Conservation (phyloP, 2,888 invertebrate genomes). For the Epiblema foenella region DNA sequence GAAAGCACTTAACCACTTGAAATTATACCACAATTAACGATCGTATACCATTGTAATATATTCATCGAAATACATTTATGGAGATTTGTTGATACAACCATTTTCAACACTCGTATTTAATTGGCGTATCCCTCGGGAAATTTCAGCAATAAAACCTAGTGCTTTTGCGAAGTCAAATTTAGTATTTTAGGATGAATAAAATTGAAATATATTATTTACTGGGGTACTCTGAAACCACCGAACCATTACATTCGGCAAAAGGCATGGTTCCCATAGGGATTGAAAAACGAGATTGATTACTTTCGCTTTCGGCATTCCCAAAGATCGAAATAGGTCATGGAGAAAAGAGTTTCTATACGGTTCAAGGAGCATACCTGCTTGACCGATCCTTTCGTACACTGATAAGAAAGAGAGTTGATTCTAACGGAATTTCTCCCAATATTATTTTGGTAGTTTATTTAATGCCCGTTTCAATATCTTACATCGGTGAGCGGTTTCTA, state of each 20-base stretch:
- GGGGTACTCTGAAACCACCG: slow-evolving; percentile 5
- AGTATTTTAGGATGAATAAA: not conserved
- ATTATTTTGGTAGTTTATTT: not conserved
- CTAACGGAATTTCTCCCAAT: not conserved
- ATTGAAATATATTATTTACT: slow-evolving; percentile 7
- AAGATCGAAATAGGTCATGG: slow-evolving; percentile 25
- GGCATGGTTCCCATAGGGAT: slow-evolving; percentile 23
- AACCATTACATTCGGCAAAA: slow-evolving; percentile 23
- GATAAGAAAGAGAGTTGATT: not conserved
- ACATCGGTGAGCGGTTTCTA: not conserved
- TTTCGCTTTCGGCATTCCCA: slow-evolving; percentile 29
- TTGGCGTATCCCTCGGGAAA: not conserved
- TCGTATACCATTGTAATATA: too few relatives aligned
- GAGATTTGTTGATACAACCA: too few relatives aligned
- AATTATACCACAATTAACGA: not conserved
- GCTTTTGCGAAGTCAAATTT: not conserved
- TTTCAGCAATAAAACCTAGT: not conserved
- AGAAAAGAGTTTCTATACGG: slow-evolving; percentile 35
- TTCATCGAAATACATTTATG: too few relatives aligned
- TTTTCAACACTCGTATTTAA: too few relatives aligned
- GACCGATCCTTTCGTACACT: slow-evolving; percentile 1
- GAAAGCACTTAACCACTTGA: not conserved
- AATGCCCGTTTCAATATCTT: not conserved
- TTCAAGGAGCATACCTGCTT: slow-evolving; percentile 24
- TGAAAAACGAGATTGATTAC: slow-evolving; percentile 41